A percentile compares a stretch with the other conserved stretches of the same genome.
phyloP scores from a whole-genome alignment of 1,140 invertebrate genomes.

The Protaetia brevitarsis region DNA sequence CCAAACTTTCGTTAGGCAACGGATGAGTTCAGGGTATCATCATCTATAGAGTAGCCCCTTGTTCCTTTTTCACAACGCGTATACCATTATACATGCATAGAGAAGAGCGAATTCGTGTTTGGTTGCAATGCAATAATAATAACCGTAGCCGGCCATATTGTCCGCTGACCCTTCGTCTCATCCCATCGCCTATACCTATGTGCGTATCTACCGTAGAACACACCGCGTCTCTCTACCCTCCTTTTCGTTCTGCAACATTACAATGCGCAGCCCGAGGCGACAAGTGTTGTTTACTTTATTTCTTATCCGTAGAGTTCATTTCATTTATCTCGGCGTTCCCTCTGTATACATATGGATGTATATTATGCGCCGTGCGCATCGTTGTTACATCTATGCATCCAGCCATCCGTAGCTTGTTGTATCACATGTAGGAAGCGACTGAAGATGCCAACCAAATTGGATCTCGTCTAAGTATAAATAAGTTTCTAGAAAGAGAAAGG shows the following conservation, averaged over 20 bases:
- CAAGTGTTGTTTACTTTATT: conserved; percentile 41
- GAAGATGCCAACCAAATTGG: too few species aligned
- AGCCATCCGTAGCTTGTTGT: not conserved
- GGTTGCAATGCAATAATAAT: conserved; percentile 26
- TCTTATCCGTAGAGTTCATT: conserved; percentile 40
- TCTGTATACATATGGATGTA: conserved; percentile 23
- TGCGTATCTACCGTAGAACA: too few species aligned
- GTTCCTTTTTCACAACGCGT: too few species aligned
- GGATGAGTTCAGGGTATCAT: too few species aligned
- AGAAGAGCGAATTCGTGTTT: conserved; percentile 3
- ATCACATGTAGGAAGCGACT: too few species aligned
- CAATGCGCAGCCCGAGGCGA: conserved; percentile 37
- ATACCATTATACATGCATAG: not conserved
- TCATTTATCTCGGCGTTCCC: conserved; percentile 38
- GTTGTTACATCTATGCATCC: not conserved
- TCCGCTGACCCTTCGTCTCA: conserved; percentile 22
- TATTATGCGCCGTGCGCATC: not conserved
- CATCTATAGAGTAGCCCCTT: too few species aligned
- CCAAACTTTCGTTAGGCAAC: too few species aligned
- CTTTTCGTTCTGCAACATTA: conserved; percentile 30
- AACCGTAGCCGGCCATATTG: conserved; percentile 31
- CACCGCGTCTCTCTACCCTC: conserved; percentile 17
- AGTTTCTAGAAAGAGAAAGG: too few species aligned
- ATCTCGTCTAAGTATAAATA: too few species aligned
- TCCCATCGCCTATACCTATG: conserved; percentile 1